These are phyloP conservation scores for Tetropium fuscum DNA, from an alignment of 2,888 invertebrate genomes.

Conservation along the genomic window DNA sequence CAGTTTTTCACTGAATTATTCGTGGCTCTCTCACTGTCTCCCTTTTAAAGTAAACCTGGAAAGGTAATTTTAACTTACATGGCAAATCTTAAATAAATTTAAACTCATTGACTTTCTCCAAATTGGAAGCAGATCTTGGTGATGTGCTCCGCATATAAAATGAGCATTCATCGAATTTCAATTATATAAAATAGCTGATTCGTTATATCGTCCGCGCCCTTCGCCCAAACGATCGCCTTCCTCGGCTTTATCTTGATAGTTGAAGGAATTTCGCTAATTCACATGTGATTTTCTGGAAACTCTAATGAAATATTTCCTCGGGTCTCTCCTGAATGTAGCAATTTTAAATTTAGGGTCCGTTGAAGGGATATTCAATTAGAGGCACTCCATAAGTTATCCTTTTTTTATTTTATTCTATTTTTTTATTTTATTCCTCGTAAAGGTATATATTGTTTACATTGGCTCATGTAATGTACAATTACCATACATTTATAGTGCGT, in stretches of 20 bases:
- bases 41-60: conserved; percentile 16
- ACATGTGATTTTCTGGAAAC: conserved; percentile 1
- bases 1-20: conserved; percentile 13
- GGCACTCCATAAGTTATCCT: too few relatives aligned
- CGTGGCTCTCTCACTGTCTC: conserved; percentile 1
- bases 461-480: too few relatives aligned
- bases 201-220: conserved; percentile 18
- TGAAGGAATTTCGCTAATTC: conserved; percentile 15
- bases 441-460: too few relatives aligned
- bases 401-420: too few relatives aligned
- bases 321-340: neutral
- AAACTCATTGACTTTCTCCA: conserved; percentile 44
- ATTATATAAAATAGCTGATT: conserved; percentile 47
- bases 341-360: neutral
- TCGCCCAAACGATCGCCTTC: neutral
- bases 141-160: conserved; percentile 42
- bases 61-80: conserved; percentile 22
- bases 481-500: too few relatives aligned
- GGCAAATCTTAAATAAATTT: conserved; percentile 42
- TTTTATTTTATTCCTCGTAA: too few relatives aligned
- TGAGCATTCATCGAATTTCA: conserved; percentile 46
- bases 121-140: conserved; percentile 42
- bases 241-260: conserved; percentile 14
- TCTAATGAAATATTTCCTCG: neutral
- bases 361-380: too few relatives aligned